phyloP scores from a whole-genome alignment of 2,113 vertebrate species.

The Pelvicachromis taeniatus region DNA sequence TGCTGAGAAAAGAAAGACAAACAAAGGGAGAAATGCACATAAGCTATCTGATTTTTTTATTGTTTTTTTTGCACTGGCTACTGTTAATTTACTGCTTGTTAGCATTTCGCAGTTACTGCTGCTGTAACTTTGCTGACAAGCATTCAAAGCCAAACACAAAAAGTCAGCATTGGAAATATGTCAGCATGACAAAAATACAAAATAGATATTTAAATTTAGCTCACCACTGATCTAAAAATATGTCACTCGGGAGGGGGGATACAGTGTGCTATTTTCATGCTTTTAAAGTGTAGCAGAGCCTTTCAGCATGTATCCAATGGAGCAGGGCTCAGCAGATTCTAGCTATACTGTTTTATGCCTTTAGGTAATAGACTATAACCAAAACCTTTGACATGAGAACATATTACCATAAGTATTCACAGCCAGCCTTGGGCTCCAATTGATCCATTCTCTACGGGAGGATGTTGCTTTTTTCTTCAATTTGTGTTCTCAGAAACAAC shows the following conservation, averaged over 20 bases:
- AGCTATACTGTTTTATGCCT: conserved; percentile 21
- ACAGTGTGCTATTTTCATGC: conserved; percentile 11
- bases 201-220: conserved; percentile 48
- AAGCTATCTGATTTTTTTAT: neutral
- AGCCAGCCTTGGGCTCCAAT: conserved; percentile 35
- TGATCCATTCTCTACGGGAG: conserved; percentile 23
- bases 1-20: neutral
- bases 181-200: conserved; percentile 25
- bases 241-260: neutral
- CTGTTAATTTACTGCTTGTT: neutral
- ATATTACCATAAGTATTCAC: conserved; percentile 9
- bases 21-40: neutral
- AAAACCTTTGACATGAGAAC: conserved; percentile 53
- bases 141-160: neutral
- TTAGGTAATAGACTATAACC: conserved; percentile 34
- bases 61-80: neutral
- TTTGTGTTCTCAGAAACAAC: neutral
- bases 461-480: neutral
- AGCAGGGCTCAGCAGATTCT: conserved; percentile 10
- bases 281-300: conserved; percentile 10
- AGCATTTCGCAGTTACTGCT: neutral
- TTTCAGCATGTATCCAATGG: conserved; percentile 23
- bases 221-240: conserved; percentile 55
- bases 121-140: neutral
- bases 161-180: neutral